Conservation (phyloP, 37 sponge, comb jelly and placozoan species). For the Ephydatia muelleri region DNA sequence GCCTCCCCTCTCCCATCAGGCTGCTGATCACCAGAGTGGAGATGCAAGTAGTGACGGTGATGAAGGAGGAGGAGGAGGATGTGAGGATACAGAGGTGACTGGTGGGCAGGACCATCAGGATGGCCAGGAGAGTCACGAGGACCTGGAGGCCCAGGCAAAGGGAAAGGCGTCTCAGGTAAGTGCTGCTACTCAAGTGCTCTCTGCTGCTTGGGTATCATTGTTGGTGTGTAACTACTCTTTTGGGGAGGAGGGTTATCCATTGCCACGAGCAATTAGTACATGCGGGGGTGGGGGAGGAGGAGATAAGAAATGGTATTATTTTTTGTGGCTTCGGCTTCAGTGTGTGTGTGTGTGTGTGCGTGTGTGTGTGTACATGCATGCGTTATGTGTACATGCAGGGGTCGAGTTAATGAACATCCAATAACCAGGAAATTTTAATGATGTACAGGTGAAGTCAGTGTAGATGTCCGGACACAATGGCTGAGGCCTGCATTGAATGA, state of each 20-base stretch:
- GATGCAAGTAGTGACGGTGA: constrained; percentile 57
- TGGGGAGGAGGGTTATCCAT: not conserved
- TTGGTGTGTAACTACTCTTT: not conserved
- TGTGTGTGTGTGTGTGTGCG: too few species aligned
- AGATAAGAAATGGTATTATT: too few species aligned
- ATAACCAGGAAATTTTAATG: too few species aligned
- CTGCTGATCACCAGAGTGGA: constrained; percentile 16
- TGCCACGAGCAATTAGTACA: too few species aligned
- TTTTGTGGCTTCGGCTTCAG: too few species aligned
- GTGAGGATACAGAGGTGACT: constrained; percentile 15
- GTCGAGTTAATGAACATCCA: too few species aligned
- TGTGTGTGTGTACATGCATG: too few species aligned
- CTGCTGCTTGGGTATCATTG: constrained; percentile 7
- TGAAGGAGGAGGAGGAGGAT: constrained; percentile 18
- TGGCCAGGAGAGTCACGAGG: not conserved
- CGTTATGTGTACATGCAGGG: too few species aligned
- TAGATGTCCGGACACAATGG: too few species aligned
- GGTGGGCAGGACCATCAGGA: not conserved
- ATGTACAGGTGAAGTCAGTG: too few species aligned
- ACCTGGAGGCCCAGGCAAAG: not conserved
- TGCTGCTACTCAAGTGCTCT: not conserved
- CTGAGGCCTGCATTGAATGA: too few species aligned
- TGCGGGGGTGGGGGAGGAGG: too few species aligned
- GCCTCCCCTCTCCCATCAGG: not conserved
- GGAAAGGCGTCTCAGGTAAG: not conserved